phyloP scores from a whole-genome alignment of 2,797 vertebrate species.

The Malurus splendens region DNA sequence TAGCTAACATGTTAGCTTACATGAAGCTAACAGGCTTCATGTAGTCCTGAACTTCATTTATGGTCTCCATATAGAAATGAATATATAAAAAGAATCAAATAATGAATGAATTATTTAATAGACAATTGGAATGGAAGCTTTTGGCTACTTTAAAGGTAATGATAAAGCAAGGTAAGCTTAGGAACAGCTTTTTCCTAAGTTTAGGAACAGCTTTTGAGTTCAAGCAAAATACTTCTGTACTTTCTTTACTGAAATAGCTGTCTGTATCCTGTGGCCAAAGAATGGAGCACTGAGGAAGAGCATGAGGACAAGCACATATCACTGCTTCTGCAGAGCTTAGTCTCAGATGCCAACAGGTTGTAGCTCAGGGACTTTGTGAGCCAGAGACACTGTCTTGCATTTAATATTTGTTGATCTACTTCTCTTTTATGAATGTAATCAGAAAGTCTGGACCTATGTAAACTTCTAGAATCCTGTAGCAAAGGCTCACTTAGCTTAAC shows the following conservation, averaged over 20 bases:
- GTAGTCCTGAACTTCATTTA: not conserved
- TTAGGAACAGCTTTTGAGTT: not conserved
- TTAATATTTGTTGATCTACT: not conserved
- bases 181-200: not conserved
- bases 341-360: not conserved
- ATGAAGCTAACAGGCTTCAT: too few relatives aligned
- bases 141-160: not conserved
- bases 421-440: not conserved
- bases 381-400: not conserved
- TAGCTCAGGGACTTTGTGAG: not conserved
- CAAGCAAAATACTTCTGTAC: not conserved
- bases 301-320: accelerated
- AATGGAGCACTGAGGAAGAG: not conserved
- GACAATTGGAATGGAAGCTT: not conserved
- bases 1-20: too few relatives aligned
- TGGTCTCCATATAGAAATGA: not conserved
- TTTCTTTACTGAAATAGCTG: not conserved
- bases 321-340: not conserved
- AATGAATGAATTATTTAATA: not conserved
- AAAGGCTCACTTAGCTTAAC: not conserved
- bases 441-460: not conserved
- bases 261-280: not conserved
- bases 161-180: not conserved
- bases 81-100: not conserved
- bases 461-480: not conserved